These are phyloP conservation scores for Lerema accius DNA, from an alignment of 1,140 invertebrate species.

Conservation along the genomic window DNA sequence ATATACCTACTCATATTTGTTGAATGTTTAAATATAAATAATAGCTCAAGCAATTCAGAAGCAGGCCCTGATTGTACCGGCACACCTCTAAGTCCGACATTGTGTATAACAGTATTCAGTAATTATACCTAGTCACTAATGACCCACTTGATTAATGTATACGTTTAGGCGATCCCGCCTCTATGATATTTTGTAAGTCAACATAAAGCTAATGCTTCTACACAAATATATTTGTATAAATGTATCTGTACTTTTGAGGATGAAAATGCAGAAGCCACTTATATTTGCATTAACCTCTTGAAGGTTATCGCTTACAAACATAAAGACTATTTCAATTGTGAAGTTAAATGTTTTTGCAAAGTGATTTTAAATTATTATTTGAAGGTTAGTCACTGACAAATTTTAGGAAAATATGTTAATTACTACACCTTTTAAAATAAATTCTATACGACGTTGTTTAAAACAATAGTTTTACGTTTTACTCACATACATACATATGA, in stretches of 20 bases:
- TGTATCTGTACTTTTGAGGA: slow-evolving; percentile 1
- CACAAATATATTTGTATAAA: neutral
- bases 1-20: too few species aligned
- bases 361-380: neutral
- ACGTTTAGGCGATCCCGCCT: slow-evolving; percentile 10
- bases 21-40: too few species aligned
- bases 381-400: neutral
- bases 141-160: slow-evolving; percentile 23
- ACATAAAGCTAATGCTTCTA: slow-evolving; percentile 8
- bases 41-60: neutral
- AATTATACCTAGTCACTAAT: slow-evolving; percentile 7
- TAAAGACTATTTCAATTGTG: too few species aligned
- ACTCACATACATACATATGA: too few species aligned
- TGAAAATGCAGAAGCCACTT: neutral
- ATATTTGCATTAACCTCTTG: neutral
- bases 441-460: too few species aligned
- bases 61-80: neutral
- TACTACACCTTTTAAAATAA: too few species aligned
- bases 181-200: slow-evolving; percentile 7
- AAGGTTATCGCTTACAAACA: neutral
- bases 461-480: too few species aligned
- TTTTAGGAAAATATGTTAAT: too few species aligned
- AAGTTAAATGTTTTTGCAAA: neutral
- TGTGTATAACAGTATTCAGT: slow-evolving; percentile 9
- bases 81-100: slow-evolving; percentile 20